Conservation (phyloP, 2,113 vertebrate genomes). For the Forbesichthys agassizii region DNA sequence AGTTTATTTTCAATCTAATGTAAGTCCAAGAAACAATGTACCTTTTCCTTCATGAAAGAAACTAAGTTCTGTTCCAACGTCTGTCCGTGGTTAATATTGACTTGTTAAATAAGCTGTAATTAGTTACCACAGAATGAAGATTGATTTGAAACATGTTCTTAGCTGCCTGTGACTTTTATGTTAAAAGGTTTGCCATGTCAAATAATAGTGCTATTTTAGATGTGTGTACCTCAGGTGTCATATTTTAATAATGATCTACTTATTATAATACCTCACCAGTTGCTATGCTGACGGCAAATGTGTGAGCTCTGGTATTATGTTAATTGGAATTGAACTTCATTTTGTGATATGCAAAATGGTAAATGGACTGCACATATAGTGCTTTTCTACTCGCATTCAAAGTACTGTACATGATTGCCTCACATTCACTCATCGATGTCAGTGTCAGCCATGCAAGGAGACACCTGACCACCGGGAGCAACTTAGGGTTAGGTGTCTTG, state of each 20-base stretch:
- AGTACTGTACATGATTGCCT: too few relatives aligned
- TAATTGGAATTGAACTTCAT: too few relatives aligned
- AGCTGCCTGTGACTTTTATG: neutral
- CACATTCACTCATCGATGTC: too few relatives aligned
- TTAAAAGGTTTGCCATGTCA: slow-evolving; percentile 5
- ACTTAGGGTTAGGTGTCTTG: too few relatives aligned
- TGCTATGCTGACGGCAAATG: slow-evolving; percentile 20
- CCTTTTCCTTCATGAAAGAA: neutral
- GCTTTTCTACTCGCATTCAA: too few relatives aligned
- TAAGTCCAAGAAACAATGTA: neutral
- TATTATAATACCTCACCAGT: slow-evolving; percentile 26
- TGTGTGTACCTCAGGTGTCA: slow-evolving; percentile 1
- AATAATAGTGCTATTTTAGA: slow-evolving; percentile 2
- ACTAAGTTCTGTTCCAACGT: neutral
- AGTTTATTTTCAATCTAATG: neutral
- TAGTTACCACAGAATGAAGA: neutral
- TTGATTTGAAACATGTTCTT: neutral
- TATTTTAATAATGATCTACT: slow-evolving; percentile 18
- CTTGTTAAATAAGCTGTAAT: neutral
- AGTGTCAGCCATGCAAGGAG: too few relatives aligned
- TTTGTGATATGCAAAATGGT: too few relatives aligned
- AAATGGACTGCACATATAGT: too few relatives aligned
- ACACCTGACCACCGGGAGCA: too few relatives aligned
- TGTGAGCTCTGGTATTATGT: slow-evolving; percentile 22
- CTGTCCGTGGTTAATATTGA: neutral